Conservation (phyloP, 2,113 vertebrate species). For the Rissa tridactyla region DNA sequence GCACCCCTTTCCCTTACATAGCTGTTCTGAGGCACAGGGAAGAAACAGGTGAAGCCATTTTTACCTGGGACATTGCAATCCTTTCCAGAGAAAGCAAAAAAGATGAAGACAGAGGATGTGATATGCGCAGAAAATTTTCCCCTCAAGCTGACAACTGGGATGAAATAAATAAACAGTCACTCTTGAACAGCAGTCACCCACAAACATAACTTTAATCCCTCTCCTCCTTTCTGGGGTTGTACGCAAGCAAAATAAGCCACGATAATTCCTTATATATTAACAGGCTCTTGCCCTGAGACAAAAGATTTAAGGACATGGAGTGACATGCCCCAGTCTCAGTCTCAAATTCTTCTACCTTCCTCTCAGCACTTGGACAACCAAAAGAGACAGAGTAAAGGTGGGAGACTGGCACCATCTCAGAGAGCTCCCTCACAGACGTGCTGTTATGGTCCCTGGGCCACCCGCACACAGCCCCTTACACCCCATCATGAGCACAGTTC, state of each 20-base stretch:
- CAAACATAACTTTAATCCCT: background rate
- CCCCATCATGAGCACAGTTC: rapidly evolving
- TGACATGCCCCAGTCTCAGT: background rate
- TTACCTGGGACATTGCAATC: background rate
- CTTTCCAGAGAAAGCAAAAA: background rate
- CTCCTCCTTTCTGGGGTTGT: background rate
- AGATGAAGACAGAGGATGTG: background rate
- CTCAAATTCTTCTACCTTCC: background rate
- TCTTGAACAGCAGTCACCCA: background rate
- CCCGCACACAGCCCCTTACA: too few relatives aligned
- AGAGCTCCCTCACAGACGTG: rapidly evolving
- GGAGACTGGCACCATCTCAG: rapidly evolving
- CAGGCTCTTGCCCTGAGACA: background rate
- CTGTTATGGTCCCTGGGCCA: background rate
- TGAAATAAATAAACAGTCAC: background rate
- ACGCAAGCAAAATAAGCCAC: background rate
- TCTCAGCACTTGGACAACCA: rapidly evolving
- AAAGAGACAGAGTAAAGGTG: background rate
- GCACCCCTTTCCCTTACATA: background rate
- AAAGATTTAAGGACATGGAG: background rate
- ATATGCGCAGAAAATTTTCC: background rate
- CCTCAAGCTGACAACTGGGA: background rate
- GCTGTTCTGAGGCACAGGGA: background rate
- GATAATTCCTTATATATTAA: background rate
- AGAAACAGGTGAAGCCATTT: background rate